phyloP scores from a whole-genome alignment of 1,140 invertebrate species.

The Macrobrachium nipponense region DNA sequence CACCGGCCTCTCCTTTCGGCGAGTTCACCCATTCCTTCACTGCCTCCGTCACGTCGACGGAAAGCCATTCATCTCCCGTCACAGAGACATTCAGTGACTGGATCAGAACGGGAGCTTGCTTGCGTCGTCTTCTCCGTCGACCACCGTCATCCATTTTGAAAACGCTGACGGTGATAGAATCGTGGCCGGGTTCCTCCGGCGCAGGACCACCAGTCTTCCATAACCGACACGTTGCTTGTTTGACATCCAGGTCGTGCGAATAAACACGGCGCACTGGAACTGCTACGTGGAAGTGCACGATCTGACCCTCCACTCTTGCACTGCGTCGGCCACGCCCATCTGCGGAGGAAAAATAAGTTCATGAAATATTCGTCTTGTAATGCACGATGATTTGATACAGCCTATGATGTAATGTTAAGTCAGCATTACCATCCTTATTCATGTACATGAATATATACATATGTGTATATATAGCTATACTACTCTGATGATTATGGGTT shows the following conservation, averaged over 20 bases:
- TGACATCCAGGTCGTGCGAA: slow-evolving; percentile 39
- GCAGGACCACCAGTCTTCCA: slow-evolving; percentile 47
- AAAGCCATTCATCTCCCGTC: slow-evolving; percentile 46
- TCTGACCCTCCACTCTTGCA: slow-evolving; percentile 35
- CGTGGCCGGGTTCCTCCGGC: slow-evolving; percentile 19
- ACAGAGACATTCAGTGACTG: slow-evolving; percentile 45
- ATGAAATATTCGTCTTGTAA: not conserved
- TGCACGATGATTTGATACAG: not conserved
- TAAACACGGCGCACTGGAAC: slow-evolving; percentile 47
- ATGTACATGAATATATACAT: no score
- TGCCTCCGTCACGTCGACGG: slow-evolving; percentile 36
- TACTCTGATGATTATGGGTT: no score
- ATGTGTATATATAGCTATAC: no score
- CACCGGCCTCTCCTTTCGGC: slow-evolving; percentile 43
- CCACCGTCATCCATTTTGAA: slow-evolving; percentile 34
- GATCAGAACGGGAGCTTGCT: slow-evolving; percentile 33
- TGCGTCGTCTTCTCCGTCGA: slow-evolving; percentile 27
- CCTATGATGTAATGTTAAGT: no score
- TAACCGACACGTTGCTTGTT: slow-evolving; percentile 44
- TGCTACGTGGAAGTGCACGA: slow-evolving; percentile 55
- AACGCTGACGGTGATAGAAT: slow-evolving; percentile 39
- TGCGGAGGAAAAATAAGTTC: not conserved
- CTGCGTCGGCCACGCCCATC: slow-evolving; percentile 28
- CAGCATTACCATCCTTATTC: no score
- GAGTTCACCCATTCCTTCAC: slow-evolving; percentile 40